Conservation (phyloP, 2,113 vertebrate genomes). For the Pygoscelis antarcticus region DNA sequence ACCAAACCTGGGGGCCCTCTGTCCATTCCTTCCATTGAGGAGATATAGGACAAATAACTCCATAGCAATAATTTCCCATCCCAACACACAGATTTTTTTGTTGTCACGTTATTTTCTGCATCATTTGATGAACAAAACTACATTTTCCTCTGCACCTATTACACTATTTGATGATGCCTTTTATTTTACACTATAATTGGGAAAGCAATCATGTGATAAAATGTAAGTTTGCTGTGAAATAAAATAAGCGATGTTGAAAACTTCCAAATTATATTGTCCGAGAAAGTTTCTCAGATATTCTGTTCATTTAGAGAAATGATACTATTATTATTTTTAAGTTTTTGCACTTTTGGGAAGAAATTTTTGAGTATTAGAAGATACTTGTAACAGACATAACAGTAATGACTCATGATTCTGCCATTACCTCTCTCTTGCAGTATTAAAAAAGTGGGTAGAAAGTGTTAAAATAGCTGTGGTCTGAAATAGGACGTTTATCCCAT, state of each 20-base stretch:
- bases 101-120: conserved; percentile 78
- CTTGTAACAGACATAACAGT: not conserved
- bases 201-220: conserved; percentile 76
- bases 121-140: conserved; percentile 75
- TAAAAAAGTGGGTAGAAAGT: not conserved
- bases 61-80: conserved; percentile 27
- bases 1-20: not conserved
- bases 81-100: conserved; percentile 6
- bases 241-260: conserved; percentile 59
- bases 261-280: conserved; percentile 56
- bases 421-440: not conserved
- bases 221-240: conserved; percentile 69
- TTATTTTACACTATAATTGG: conserved; percentile 79
- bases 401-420: not conserved
- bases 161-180: conserved; percentile 77
- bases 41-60: conserved; percentile 1
- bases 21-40: not conserved
- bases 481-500: not conserved
- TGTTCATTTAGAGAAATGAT: not conserved
- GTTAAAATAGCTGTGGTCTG: not conserved
- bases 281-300: conserved; percentile 45
- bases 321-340: not conserved
- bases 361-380: not conserved
- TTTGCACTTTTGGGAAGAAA: not conserved
- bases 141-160: conserved; percentile 76